Percentiles rank a stretch among this genome's conserved stretches.
Evolutionary conservation across 1,140 invertebrate genomes (phyloP).

Genomic region (Drosophila bifasciata): DNA sequence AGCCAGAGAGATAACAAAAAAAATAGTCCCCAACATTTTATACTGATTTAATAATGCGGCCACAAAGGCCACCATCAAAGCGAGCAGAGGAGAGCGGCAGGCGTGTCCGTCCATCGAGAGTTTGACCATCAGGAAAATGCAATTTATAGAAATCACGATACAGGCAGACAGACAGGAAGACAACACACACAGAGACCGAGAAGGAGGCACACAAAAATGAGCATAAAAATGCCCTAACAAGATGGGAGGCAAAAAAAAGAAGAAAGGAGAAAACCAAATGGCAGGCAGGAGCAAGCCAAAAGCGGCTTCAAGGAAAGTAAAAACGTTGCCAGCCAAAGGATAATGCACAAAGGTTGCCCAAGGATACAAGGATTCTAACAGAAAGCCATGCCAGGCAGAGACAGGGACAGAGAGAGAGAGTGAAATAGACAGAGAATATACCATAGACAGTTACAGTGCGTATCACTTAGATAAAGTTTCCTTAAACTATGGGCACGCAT

Average conservation of each 20-base stretch:
- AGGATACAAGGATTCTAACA: not conserved
- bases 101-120: conserved; percentile 7
- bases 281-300: not conserved
- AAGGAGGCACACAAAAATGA: conserved; percentile 52
- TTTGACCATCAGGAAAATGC: conserved; percentile 72
- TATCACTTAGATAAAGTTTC: not conserved
- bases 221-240: conserved; percentile 76
- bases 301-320: conserved; percentile 2
- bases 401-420: not conserved
- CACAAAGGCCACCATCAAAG: conserved; percentile 16
- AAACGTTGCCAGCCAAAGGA: not conserved
- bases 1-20: not conserved
- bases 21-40: conserved; percentile 45
- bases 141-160: conserved; percentile 48
- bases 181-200: conserved; percentile 13
- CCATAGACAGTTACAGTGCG: not conserved
- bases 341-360: conserved; percentile 14
- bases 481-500: no score
- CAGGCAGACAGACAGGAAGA: not conserved
- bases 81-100: not conserved
- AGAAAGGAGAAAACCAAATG: conserved; percentile 14
- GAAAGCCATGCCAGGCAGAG: not conserved
- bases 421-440: not conserved
- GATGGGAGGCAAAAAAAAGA: conserved; percentile 31
- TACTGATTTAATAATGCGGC: conserved; percentile 77